A percentile compares a stretch with the other conserved stretches of the same genome.
Evolutionary conservation across 1,140 invertebrate species (phyloP).

Genomic region (Sminthurinus signatus): DNA sequence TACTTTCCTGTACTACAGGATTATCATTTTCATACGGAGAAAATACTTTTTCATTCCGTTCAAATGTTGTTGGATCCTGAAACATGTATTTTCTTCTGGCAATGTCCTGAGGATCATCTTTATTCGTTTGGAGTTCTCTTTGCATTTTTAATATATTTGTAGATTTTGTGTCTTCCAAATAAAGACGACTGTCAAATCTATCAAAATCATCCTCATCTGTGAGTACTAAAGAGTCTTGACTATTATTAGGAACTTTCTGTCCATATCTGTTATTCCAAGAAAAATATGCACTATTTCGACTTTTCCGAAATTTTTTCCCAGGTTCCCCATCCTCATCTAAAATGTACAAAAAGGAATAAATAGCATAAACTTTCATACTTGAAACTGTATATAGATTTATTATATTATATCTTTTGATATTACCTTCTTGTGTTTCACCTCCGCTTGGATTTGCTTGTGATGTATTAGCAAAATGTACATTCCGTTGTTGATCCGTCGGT

Average conservation of each 20-base stretch:
- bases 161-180: not conserved
- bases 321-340: no score
- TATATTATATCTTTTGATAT: no score
- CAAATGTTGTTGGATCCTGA: not conserved
- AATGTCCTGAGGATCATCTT: not conserved
- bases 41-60: not conserved
- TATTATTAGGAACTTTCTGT: not conserved
- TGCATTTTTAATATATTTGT: not conserved
- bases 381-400: no score
- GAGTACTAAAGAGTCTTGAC: not conserved
- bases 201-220: not conserved
- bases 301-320: no score
- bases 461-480: no score
- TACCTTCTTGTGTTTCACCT: no score
- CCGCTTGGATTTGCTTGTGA: no score
- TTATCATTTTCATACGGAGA: not conserved
- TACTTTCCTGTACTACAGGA: constrained; percentile 3
- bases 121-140: not conserved
- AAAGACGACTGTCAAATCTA: not conserved
- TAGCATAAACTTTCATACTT: no score
- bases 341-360: no score
- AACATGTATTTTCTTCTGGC: not conserved
- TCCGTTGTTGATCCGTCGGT: no score
- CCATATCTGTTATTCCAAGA: constrained; percentile 4
- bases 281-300: not conserved